phyloP scores from a whole-genome alignment of 2,797 vertebrate species.

The Betta splendens region DNA sequence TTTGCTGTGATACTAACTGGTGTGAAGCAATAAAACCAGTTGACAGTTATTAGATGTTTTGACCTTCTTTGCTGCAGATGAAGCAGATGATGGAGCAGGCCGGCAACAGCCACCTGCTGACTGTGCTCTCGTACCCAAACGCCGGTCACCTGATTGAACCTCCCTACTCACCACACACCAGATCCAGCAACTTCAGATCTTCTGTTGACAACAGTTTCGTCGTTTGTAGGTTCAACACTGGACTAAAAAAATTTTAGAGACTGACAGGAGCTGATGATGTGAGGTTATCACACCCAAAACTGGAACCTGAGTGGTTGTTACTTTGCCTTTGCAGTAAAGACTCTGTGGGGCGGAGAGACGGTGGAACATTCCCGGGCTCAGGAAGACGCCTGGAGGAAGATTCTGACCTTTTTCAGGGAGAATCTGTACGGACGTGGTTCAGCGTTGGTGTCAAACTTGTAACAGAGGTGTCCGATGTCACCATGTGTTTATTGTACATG shows the following conservation, averaged over 20 bases:
- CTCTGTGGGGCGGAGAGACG: conserved; percentile 76
- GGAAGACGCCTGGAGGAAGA: conserved; percentile 80
- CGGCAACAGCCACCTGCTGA: conserved; percentile 72
- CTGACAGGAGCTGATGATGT: neutral
- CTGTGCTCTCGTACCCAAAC: conserved; percentile 66
- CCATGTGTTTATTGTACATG: too few species aligned
- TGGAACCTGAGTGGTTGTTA: neutral
- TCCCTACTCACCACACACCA: conserved; percentile 66
- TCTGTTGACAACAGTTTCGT: fast-evolving
- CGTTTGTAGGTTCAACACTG: conserved; percentile 17
- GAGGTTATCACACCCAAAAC: neutral
- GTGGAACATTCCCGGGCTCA: conserved; percentile 68
- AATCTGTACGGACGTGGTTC: conserved; percentile 43
- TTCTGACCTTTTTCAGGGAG: conserved; percentile 68
- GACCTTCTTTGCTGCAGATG: conserved; percentile 61
- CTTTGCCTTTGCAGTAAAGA: conserved; percentile 51
- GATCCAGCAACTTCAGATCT: conserved; percentile 42
- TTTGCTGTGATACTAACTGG: too few species aligned
- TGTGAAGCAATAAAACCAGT: too few species aligned
- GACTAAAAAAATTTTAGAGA: too few species aligned
- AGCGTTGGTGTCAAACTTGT: conserved; percentile 2
- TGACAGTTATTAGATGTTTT: conserved; percentile 4
- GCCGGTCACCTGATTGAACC: conserved; percentile 78
- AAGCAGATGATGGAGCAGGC: conserved; percentile 72
- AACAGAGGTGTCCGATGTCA: too few species aligned